Evolutionary conservation across 35 echinoderm and acorn worm species (phyloP).

Genomic region (Hemicentrotus pulcherrimus): DNA sequence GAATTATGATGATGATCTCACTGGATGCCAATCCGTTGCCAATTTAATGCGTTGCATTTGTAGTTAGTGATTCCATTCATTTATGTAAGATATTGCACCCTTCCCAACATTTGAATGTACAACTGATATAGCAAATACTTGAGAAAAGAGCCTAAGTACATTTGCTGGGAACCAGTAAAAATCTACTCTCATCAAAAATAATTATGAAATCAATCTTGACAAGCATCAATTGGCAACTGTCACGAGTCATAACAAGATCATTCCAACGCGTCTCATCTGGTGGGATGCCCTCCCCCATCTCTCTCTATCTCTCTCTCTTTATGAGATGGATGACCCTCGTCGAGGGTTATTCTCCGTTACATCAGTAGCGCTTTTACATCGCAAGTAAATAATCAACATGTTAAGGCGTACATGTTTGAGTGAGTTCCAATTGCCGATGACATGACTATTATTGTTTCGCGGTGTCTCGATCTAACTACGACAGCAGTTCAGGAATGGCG

Average conservation of each 20-base stretch:
- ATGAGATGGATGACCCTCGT: background rate
- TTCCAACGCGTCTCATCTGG: background rate
- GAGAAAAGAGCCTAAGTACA: too few relatives aligned
- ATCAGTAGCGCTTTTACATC: background rate
- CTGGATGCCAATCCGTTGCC: too few relatives aligned
- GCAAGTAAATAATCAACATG: slow-evolving; percentile 3
- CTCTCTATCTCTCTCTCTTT: too few relatives aligned
- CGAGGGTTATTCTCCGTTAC: background rate
- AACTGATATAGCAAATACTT: too few relatives aligned
- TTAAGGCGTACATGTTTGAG: background rate
- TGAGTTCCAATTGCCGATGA: background rate
- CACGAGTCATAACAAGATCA: background rate
- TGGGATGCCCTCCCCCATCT: background rate
- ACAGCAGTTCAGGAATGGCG: background rate
- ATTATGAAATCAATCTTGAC: background rate
- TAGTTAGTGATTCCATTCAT: too few relatives aligned
- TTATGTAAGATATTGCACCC: too few relatives aligned
- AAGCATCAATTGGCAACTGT: background rate
- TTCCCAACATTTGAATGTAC: too few relatives aligned
- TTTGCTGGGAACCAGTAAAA: too few relatives aligned
- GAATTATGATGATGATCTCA: too few relatives aligned
- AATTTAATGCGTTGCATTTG: too few relatives aligned
- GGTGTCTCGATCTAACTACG: background rate
- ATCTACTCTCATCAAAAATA: too few relatives aligned
- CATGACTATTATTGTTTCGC: background rate